A percentile compares a stretch with the other conserved stretches of the same genome.
These are phyloP conservation scores for Sycophila texana DNA, from an alignment of 2,888 invertebrate genomes.

Conservation along the genomic window DNA sequence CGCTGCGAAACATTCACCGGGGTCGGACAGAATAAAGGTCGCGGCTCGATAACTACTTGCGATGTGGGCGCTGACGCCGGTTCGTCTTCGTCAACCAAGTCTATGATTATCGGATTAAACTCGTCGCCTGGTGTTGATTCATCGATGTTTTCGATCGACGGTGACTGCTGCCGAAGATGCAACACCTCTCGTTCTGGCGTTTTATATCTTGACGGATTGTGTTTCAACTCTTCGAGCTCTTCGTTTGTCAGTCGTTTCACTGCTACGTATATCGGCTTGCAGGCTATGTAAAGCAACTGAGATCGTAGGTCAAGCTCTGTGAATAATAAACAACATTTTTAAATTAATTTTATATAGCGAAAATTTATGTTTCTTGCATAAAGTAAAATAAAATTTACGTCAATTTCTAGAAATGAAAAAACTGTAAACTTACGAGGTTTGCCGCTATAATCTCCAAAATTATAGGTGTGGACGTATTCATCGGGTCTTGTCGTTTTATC, in stretches of 20 bases:
- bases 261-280: slow-evolving; percentile 77
- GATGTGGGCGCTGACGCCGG: neutral
- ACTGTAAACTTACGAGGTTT: slow-evolving; percentile 68
- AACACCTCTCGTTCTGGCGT: slow-evolving; percentile 58
- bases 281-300: slow-evolving; percentile 78
- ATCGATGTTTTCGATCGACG: slow-evolving; percentile 45
- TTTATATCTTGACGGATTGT: slow-evolving; percentile 63
- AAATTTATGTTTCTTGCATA: neutral
- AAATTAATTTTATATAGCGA: neutral
- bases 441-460: slow-evolving; percentile 65
- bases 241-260: slow-evolving; percentile 75
- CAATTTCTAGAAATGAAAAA: neutral
- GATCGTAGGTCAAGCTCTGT: slow-evolving; percentile 69
- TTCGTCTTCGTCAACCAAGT: slow-evolving; percentile 58
- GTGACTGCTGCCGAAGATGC: slow-evolving; percentile 58
- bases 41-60: neutral
- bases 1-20: neutral
- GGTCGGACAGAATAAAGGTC: neutral
- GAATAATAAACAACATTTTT: slow-evolving; percentile 36
- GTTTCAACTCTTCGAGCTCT: slow-evolving; percentile 74
- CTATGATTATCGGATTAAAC: slow-evolving; percentile 58
- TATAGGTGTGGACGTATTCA: slow-evolving; percentile 69
- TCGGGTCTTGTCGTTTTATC: slow-evolving; percentile 61
- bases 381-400: neutral
- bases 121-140: slow-evolving; percentile 53